phyloP scores from a whole-genome alignment of 1,140 invertebrate species.

The Penaeus indicus region DNA sequence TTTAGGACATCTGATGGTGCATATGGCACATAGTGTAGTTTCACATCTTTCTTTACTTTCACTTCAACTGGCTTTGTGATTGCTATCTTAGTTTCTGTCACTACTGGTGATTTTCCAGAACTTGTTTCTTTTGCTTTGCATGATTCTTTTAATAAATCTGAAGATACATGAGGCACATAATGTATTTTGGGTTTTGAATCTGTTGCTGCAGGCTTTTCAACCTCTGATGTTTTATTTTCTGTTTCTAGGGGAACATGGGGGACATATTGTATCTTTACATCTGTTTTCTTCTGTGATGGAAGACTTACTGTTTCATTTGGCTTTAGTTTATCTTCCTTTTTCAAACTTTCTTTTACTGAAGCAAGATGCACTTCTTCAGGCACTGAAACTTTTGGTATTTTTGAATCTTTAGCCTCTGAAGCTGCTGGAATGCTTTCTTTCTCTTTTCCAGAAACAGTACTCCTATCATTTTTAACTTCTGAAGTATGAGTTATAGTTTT shows the following conservation, averaged over 20 bases:
- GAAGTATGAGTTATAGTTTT: too few species aligned
- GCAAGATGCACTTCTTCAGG: too few species aligned
- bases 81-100: not conserved
- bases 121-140: not conserved
- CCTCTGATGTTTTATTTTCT: not conserved
- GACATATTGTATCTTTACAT: constrained; percentile 34
- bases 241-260: constrained; percentile 31
- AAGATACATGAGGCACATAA: constrained; percentile 35
- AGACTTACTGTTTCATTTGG: too few species aligned
- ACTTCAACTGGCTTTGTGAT: not conserved
- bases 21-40: constrained; percentile 27
- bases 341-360: too few species aligned
- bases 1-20: not conserved
- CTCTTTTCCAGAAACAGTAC: too few species aligned
- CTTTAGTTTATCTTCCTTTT: too few species aligned
- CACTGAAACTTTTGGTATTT: too few species aligned
- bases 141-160: not conserved
- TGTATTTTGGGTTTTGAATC: constrained; percentile 13
- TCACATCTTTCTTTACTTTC: constrained; percentile 20
- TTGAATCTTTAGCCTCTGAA: too few species aligned
- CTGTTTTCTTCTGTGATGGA: not conserved
- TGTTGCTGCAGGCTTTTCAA: not conserved
- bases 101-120: not conserved
- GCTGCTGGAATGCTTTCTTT: too few species aligned
- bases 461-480: too few species aligned